Conservation (phyloP, 2,888 invertebrate species). For the Luperina nickerlii region DNA sequence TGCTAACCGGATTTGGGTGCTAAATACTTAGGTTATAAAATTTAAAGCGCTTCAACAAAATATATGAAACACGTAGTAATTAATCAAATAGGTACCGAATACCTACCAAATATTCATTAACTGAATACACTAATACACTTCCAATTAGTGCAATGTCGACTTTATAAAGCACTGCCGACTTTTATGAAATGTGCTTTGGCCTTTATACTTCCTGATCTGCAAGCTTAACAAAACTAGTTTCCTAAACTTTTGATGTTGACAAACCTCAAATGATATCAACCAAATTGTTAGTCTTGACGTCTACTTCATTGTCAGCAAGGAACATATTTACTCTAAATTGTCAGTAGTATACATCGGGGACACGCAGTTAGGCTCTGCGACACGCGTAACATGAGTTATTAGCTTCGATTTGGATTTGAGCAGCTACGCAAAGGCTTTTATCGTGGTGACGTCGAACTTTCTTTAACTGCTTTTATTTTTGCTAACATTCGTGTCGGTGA, state of each 20-base stretch:
- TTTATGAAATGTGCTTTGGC: neutral
- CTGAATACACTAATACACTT: slow-evolving; percentile 6
- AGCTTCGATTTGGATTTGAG: slow-evolving; percentile 82
- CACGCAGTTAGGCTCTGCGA: slow-evolving; percentile 74
- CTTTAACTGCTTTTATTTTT: slow-evolving; percentile 84
- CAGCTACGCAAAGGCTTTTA: slow-evolving; percentile 83
- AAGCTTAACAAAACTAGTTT: neutral
- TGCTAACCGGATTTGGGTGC: neutral
- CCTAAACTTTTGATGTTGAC: slow-evolving; percentile 8
- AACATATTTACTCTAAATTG: too few relatives aligned
- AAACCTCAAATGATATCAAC: slow-evolving; percentile 1
- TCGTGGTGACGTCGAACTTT: slow-evolving; percentile 85
- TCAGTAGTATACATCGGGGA: slow-evolving; percentile 61
- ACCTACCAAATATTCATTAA: neutral
- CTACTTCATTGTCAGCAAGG: slow-evolving; percentile 33
- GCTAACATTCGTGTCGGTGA: slow-evolving; percentile 74
- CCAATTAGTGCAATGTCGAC: neutral
- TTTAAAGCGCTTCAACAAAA: neutral
- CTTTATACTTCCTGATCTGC: neutral
- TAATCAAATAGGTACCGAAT: neutral
- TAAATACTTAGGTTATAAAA: neutral
- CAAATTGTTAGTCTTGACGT: slow-evolving; percentile 37
- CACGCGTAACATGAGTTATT: slow-evolving; percentile 80
- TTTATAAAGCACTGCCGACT: neutral
- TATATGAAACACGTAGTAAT: neutral